Conservation (phyloP, 2,797 vertebrate genomes). For the Chrosomus eos region DNA sequence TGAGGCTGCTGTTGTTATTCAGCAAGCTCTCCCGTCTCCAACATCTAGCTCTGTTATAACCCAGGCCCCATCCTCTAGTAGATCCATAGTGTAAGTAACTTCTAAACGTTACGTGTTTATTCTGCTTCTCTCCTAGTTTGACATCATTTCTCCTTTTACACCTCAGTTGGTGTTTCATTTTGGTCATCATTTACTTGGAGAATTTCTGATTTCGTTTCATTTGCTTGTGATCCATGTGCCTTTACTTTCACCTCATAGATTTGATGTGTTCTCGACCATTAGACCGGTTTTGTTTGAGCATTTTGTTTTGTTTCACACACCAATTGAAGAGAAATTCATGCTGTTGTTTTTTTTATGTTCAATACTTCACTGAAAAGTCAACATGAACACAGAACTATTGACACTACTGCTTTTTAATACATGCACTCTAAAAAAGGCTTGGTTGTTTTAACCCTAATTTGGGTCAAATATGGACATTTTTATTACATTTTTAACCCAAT, state of each 20-base stretch:
- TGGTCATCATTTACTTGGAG: conserved; percentile 29
- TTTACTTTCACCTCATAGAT: conserved; percentile 11
- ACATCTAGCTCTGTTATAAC: conserved; percentile 99
- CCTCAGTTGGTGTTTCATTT: conserved; percentile 63
- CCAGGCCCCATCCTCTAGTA: conserved; percentile 96
- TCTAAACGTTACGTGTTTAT: conserved; percentile 64
- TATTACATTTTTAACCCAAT: too few relatives aligned
- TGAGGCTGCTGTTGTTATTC: conserved; percentile 98
- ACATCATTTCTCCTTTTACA: background rate
- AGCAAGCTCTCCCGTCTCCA: conserved; percentile 97
- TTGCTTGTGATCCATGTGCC: conserved; percentile 21
- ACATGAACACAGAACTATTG: background rate
- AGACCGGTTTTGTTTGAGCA: conserved; percentile 4
- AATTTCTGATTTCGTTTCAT: conserved; percentile 10
- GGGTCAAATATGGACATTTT: too few relatives aligned
- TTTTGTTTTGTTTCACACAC: conserved; percentile 23
- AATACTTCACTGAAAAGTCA: conserved; percentile 24
- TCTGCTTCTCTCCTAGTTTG: conserved; percentile 54
- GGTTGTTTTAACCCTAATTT: too few relatives aligned
- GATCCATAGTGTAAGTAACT: conserved; percentile 97
- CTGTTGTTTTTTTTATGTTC: background rate
- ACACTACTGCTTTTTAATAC: background rate
- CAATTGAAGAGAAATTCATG: background rate
- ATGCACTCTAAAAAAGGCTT: too few relatives aligned
- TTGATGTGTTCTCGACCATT: background rate